Evolutionary conservation across 2,888 invertebrate genomes (phyloP), one percentile per base, ranked within the genome.

Genomic region (Pemphredon lugubris): DNA sequence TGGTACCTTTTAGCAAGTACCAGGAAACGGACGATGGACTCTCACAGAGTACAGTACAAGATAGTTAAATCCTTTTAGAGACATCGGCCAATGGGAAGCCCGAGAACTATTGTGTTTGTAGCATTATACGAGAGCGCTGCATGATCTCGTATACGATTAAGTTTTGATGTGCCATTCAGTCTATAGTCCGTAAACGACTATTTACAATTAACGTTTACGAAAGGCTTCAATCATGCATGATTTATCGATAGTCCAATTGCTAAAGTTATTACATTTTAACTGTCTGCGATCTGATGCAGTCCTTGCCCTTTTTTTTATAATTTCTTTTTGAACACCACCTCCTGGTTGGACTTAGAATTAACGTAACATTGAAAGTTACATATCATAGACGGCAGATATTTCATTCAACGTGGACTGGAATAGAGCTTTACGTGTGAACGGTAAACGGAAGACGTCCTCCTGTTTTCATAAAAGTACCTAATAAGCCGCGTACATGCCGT

Each of bases 241-340:
- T 14, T 42, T 68, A 71, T 45, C 74, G 42, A 53, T 71, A 65
- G 65, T 60, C 66, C 50, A 69, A 73, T 80, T 74, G 65, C 73
- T 76, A 40, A 14, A 54, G 7, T 51, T 66, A 57, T 54, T 48
- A 32, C 13, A 34, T 21, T 23, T 57, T 51, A 14, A 71, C 63
- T 53, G 54, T 71, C 58, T 64, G 72, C 63, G 72, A 64, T 55
- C 54, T 44, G 13, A 2, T 48, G 7, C 5, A n/a, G n/a, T n/a
- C n/a, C n/a, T n/a, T n/a, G n/a, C n/a, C n/a, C n/a, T n/a, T n/a
- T n/a, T n/a, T n/a, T n/a, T n/a, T n/a, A n/a, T n/a, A n/a, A n/a
- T n/a, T n/a, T n/a, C n/a, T n/a, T n/a, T n/a, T n/a, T n/a, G n/a
- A n/a, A n/a, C n/a, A n/a, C n/a, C n/a, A n/a, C n/a, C n/a, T n/a